These are phyloP conservation scores for Lutraria lutraria DNA, from an alignment of 2,888 invertebrate genomes.

Conservation along the genomic window DNA sequence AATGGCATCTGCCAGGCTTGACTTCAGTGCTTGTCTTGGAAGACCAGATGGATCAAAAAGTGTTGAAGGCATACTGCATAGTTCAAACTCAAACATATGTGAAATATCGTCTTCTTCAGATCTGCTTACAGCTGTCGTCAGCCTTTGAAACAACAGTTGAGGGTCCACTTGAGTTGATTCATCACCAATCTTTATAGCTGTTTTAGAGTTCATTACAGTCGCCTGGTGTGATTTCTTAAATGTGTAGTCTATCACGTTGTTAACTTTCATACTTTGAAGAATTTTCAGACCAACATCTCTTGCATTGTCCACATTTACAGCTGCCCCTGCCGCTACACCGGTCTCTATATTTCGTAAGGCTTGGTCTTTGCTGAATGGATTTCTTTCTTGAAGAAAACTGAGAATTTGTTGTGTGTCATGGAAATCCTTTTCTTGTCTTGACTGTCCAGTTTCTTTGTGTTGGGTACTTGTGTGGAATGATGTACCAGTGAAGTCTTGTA, in stretches of 20 bases:
- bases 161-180: slow-evolving; percentile 68
- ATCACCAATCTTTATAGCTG: background rate
- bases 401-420: slow-evolving; percentile 62
- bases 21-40: slow-evolving; percentile 64
- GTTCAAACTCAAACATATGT: background rate
- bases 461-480: slow-evolving; percentile 5
- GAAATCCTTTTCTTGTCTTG: slow-evolving; percentile 57
- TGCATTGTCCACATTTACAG: slow-evolving; percentile 71
- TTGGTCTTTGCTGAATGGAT: slow-evolving; percentile 64
- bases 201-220: slow-evolving; percentile 49
- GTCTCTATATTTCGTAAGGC: slow-evolving; percentile 71
- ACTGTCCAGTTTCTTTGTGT: slow-evolving; percentile 52
- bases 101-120: slow-evolving; percentile 21
- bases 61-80: slow-evolving; percentile 59
- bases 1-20: slow-evolving; percentile 17
- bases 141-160: slow-evolving; percentile 72
- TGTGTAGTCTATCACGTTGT: no score
- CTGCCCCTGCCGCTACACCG: slow-evolving; percentile 63
- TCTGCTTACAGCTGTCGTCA: slow-evolving; percentile 56
- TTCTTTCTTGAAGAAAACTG: slow-evolving; percentile 55
- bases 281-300: slow-evolving; percentile 59
- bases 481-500: slow-evolving; percentile 33
- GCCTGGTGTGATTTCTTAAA: slow-evolving; percentile 66
- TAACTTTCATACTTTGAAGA: slow-evolving; percentile 39
- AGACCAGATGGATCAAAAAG: slow-evolving; percentile 69